A percentile compares a stretch with the other conserved stretches of the same genome.
phyloP scores from a whole-genome alignment of 2,113 vertebrate species.

The Malurus elegans region DNA sequence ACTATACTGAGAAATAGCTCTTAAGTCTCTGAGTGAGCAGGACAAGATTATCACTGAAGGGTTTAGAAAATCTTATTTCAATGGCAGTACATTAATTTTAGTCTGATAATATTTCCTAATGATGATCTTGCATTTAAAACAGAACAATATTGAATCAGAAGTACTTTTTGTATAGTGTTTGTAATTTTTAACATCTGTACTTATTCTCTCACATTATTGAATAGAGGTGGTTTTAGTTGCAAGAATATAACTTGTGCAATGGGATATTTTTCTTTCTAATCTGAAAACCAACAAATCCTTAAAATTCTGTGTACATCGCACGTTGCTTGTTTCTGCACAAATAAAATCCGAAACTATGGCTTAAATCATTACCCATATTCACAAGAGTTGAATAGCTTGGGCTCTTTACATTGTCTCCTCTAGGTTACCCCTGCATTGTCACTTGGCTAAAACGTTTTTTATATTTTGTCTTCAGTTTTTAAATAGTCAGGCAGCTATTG shows the following conservation, averaged over 20 bases:
- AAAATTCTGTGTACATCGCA: not conserved
- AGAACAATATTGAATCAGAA: not conserved
- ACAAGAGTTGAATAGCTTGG: not conserved
- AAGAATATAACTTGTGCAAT: not conserved
- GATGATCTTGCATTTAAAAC: not conserved
- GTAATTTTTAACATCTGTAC: not conserved
- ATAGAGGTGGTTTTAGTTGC: not conserved
- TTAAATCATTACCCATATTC: not conserved
- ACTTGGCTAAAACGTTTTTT: not conserved
- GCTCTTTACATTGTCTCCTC: not conserved
- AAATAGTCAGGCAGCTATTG: not conserved
- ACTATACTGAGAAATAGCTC: not conserved
- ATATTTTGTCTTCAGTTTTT: not conserved
- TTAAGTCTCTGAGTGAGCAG: not conserved
- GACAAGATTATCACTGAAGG: not conserved
- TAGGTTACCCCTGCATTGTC: not conserved
- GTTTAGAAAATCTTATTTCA: not conserved
- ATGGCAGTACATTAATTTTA: not conserved
- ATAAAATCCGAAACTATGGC: not conserved
- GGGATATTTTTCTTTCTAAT: not conserved
- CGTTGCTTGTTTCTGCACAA: not conserved
- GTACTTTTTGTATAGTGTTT: fast-evolving
- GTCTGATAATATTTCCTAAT: not conserved
- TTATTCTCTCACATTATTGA: not conserved
- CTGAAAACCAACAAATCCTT: not conserved